Evolutionary conservation across 23 tunicate genomes (phyloP), one percentile per base, ranked within the genome.

Genomic region (Styela plicata): DNA sequence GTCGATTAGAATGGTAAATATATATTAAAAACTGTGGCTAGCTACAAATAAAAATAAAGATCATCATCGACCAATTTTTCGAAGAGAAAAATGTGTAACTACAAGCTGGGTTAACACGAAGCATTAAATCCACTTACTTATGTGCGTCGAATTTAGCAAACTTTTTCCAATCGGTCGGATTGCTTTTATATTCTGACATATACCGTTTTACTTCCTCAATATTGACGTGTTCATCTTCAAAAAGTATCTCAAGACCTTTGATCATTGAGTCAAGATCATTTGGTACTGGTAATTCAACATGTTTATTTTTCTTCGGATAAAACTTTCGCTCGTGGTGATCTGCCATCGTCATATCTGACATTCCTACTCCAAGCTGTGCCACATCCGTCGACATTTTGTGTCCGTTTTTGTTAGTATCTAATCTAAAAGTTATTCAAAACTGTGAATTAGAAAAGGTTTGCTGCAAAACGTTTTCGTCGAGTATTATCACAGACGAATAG

Each of bases 141-240:
- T 88, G 88, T 67, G 82, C 70, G 74, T 93, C 98, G 68, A 88
- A 93, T 25, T 69, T 73, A 2, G 89, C 89, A 24, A 28, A 65
- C 2, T 81, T 53, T 24, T 80, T 29, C 98, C 98, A 93, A 29
- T 93, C 98, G 7, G 73, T 63, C 31, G 83, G 74, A 23, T 64
- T 82, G 23, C 85, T 65, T 69, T 81, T 35, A 74, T 93, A 93
- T 7, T 85, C 82, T 24, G 73, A 83, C 82, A 93, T 82, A 66
- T 81, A 93, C 17, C 34, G 33, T 70, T 80, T 84, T 28, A 93
- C 94, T 28, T 74, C 78, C 0, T 93, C 90, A 20, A 93, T 83
- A 65, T 93, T 87, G 52, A 93, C 84, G 69, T 81, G 74, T 24
- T 93, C 87, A 34, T 82, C 85, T 29, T 73, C 85, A 61, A 93